phyloP scores from a whole-genome alignment of 2,797 vertebrate genomes.

The Denticeps clupeoides region DNA sequence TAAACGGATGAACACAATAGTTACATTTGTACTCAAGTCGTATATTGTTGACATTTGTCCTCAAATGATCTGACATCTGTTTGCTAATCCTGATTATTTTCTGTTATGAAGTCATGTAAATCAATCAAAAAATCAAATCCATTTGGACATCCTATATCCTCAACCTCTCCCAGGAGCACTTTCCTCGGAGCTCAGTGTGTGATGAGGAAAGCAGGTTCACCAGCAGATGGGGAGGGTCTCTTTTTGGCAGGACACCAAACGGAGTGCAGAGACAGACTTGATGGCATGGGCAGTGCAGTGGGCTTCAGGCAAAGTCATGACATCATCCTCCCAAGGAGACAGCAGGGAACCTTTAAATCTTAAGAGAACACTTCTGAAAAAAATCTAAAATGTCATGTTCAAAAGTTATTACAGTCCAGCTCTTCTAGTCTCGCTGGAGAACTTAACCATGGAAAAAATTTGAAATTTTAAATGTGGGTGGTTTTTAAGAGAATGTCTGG shows the following conservation, averaged over 20 bases:
- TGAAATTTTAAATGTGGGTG: constrained; percentile 1
- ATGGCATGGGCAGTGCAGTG: constrained; percentile 8
- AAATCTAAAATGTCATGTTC: not conserved
- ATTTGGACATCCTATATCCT: too few relatives aligned
- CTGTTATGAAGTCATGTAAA: too few relatives aligned
- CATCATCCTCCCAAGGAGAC: constrained; percentile 14
- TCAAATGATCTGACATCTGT: too few relatives aligned
- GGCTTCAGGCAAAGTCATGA: constrained; percentile 1
- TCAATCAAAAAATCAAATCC: too few relatives aligned
- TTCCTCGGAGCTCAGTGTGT: not conserved
- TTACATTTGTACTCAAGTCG: too few relatives aligned
- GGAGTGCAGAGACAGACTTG: not conserved
- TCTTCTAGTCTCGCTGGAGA: not conserved
- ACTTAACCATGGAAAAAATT: not conserved
- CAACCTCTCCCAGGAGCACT: too few relatives aligned
- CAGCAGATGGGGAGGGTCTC: not conserved
- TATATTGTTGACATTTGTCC: too few relatives aligned
- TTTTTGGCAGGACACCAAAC: not conserved
- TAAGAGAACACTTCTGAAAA: not conserved
- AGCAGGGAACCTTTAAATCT: constrained; percentile 1
- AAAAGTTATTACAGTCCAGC: not conserved
- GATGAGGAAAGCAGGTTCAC: constrained; percentile 18
- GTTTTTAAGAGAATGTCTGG: not conserved
- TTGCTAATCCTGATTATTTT: too few relatives aligned
- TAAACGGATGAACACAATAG: too few relatives aligned